Percentiles rank a stretch among this genome's conserved stretches.
Conservation (phyloP, 1,140 invertebrate genomes). For the Drosophila virilis region DNA sequence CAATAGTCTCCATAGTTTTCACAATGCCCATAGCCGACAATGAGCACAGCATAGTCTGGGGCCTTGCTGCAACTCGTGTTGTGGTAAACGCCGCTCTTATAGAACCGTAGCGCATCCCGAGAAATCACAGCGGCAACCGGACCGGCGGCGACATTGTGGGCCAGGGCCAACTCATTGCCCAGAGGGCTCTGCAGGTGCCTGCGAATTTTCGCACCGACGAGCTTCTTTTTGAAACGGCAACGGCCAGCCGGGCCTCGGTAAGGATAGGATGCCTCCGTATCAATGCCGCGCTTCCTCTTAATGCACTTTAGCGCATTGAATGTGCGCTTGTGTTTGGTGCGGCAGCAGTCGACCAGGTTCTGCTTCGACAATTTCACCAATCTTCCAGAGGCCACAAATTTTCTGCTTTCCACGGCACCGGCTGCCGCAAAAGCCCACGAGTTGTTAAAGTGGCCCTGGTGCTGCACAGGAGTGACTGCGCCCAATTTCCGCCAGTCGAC, state of each 20-base stretch:
- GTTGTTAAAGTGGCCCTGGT: constrained; percentile 17
- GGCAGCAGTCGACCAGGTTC: constrained; percentile 22
- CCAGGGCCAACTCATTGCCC: not conserved
- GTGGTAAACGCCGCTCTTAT: constrained; percentile 9
- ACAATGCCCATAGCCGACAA: constrained; percentile 21
- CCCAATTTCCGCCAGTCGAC: constrained; percentile 10
- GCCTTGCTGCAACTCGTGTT: not conserved
- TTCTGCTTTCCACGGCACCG: constrained; percentile 15
- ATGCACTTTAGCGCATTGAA: constrained; percentile 4
- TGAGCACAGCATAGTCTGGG: not conserved
- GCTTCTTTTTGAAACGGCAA: not conserved
- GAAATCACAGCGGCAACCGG: constrained; percentile 24
- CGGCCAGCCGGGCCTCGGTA: not conserved
- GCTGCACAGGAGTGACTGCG: constrained; percentile 13
- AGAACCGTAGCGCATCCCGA: not conserved
- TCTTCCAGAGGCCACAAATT: not conserved
- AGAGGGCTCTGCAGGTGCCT: not conserved
- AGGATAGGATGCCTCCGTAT: constrained; percentile 7
- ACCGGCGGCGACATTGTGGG: not conserved
- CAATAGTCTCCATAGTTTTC: constrained; percentile 15
- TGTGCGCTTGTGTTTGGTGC: not conserved
- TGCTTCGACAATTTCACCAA: constrained; percentile 10
- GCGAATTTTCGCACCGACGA: not conserved
- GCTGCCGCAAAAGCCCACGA: constrained; percentile 31
- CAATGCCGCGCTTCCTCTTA: constrained; percentile 9